These are phyloP conservation scores for Archips xylosteana DNA, from an alignment of 2,888 invertebrate genomes.

Conservation along the genomic window DNA sequence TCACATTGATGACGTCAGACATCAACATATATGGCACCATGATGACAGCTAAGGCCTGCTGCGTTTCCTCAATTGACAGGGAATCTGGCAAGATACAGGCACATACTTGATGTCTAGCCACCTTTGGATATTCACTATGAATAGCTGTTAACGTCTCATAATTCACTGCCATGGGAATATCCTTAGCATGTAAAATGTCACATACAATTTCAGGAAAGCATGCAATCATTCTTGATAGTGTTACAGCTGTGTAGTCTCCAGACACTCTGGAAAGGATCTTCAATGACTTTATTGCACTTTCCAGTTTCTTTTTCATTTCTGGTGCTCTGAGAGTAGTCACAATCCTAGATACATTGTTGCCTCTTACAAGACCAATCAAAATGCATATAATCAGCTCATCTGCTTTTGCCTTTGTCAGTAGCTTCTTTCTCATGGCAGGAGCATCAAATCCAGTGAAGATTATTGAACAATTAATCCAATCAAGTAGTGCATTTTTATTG, in stretches of 20 bases:
- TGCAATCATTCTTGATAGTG: background rate
- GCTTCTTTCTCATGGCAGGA: background rate
- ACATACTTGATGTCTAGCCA: background rate
- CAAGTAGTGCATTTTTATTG: background rate
- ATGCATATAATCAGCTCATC: background rate
- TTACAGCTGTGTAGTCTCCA: background rate
- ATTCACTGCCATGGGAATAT: background rate
- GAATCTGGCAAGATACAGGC: background rate
- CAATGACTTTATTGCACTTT: background rate
- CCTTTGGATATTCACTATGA: background rate
- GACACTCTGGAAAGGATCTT: background rate
- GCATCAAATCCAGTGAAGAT: background rate
- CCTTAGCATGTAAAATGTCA: background rate
- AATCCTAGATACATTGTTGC: background rate
- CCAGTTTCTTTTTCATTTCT: background rate
- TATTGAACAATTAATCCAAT: background rate
- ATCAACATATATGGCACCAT: background rate
- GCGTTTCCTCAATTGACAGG: background rate
- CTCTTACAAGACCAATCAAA: background rate
- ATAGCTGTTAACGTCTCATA: background rate
- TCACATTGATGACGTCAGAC: background rate
- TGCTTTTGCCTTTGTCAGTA: background rate
- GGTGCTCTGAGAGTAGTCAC: background rate
- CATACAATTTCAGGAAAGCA: background rate
- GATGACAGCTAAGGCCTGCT: background rate